These are phyloP conservation scores for Dromococcyx pavoninus DNA, from an alignment of 2,797 vertebrate genomes.

Conservation along the genomic window DNA sequence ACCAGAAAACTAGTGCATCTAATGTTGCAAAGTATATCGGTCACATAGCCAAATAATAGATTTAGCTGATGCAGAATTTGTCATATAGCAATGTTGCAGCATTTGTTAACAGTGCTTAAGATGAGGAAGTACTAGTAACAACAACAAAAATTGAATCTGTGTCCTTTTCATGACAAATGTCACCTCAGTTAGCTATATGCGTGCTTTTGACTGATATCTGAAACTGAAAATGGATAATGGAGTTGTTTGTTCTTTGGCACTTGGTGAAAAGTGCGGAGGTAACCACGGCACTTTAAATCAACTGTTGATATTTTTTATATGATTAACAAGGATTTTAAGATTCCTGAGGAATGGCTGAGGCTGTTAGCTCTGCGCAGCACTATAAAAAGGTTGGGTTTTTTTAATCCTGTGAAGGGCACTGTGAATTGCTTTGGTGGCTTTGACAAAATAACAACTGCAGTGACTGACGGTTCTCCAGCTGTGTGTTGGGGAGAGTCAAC, in stretches of 20 bases:
- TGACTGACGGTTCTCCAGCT: conserved; percentile 64
- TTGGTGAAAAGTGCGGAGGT: conserved; percentile 37
- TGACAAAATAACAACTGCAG: conserved; percentile 69
- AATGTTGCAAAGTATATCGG: not conserved
- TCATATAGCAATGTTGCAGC: not conserved
- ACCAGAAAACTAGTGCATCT: not conserved
- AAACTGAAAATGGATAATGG: conserved; percentile 27
- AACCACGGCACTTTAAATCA: conserved; percentile 31
- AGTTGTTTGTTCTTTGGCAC: conserved; percentile 22
- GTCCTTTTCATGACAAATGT: conserved; percentile 33
- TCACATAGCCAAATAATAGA: not conserved
- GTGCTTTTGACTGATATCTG: conserved; percentile 37
- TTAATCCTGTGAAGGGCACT: conserved; percentile 68
- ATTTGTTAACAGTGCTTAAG: conserved; percentile 1
- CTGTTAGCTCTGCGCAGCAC: conserved; percentile 25
- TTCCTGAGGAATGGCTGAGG: conserved; percentile 51
- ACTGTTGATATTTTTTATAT: conserved; percentile 41
- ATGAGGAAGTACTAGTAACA: conserved; percentile 42
- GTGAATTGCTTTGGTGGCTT: conserved; percentile 65
- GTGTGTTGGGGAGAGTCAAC: conserved; percentile 19
- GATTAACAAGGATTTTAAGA: conserved; percentile 76
- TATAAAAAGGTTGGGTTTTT: conserved; percentile 68
- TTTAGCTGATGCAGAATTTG: conserved; percentile 19
- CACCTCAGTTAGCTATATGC: conserved; percentile 24
- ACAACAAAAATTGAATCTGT: conserved; percentile 47